Evolutionary conservation across 2,888 invertebrate species (phyloP).

Genomic region (Drosophila tripunctata): DNA sequence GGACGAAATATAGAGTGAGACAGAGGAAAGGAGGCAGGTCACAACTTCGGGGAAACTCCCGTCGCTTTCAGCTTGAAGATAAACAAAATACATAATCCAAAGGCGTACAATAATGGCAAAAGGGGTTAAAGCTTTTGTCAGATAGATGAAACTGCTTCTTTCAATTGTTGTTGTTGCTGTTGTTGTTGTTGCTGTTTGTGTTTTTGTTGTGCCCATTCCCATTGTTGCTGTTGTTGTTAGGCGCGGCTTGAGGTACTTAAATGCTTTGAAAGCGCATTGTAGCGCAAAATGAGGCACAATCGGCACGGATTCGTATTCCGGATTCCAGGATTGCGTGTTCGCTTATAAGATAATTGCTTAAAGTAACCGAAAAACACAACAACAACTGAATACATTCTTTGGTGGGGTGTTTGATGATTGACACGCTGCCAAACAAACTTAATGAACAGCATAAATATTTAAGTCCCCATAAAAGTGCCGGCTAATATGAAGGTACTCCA

Average conservation of each 20-base stretch:
- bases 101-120: conserved; percentile 54
- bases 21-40: too few relatives aligned
- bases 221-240: conserved; percentile 30
- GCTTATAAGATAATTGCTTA: conserved; percentile 72
- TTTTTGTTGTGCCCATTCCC: conserved; percentile 10
- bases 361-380: conserved; percentile 42
- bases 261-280: conserved; percentile 74
- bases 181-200: conserved; percentile 5
- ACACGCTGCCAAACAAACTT: conserved; percentile 61
- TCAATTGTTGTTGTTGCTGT: conserved; percentile 23
- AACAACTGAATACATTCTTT: conserved; percentile 16
- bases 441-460: conserved; percentile 69
- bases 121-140: conserved; percentile 61
- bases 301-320: conserved; percentile 58
- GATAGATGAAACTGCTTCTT: conserved; percentile 47
- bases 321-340: conserved; percentile 68
- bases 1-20: conserved; percentile 23
- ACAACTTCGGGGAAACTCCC: conserved; percentile 39
- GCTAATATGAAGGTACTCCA: conserved; percentile 41
- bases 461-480: conserved; percentile 42
- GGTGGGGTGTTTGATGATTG: conserved; percentile 47
- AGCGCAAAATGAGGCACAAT: conserved; percentile 73
- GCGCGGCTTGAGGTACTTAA: conserved; percentile 73
- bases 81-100: conserved; percentile 79
- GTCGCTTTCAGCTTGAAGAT: conserved; percentile 60